These are phyloP conservation scores for Cepphus grylle DNA, from an alignment of 2,113 vertebrate genomes.

Conservation along the genomic window DNA sequence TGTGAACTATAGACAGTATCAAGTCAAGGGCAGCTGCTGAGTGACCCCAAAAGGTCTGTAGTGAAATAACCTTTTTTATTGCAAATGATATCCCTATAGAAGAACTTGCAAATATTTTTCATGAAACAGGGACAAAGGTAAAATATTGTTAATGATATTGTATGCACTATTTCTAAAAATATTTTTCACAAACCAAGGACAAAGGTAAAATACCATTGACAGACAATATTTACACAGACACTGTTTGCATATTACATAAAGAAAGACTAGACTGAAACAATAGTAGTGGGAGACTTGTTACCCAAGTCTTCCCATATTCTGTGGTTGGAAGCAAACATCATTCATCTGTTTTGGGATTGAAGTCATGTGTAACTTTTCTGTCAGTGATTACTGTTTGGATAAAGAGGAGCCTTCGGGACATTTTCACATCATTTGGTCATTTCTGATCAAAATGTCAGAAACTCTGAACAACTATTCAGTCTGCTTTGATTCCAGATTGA, in stretches of 20 bases:
- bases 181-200: not conserved
- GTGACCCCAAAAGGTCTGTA: not conserved
- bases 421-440: not conserved
- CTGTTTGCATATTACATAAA: not conserved
- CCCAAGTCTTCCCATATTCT: not conserved
- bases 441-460: constrained; percentile 11
- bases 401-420: not conserved
- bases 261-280: not conserved
- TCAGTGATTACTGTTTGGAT: not conserved
- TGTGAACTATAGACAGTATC: not conserved
- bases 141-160: not conserved
- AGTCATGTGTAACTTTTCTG: not conserved
- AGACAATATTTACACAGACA: not conserved
- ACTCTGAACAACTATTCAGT: not conserved
- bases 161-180: not conserved
- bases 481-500: not conserved
- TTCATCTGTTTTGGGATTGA: not conserved
- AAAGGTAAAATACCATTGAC: not conserved
- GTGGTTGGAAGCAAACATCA: not conserved
- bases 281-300: not conserved
- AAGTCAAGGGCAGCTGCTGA: not conserved
- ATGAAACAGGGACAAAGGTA: not conserved
- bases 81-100: not conserved
- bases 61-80: not conserved
- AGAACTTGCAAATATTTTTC: not conserved